Conservation (phyloP, 2,113 vertebrate genomes). For the Poeciliopsis turrubarensis region DNA sequence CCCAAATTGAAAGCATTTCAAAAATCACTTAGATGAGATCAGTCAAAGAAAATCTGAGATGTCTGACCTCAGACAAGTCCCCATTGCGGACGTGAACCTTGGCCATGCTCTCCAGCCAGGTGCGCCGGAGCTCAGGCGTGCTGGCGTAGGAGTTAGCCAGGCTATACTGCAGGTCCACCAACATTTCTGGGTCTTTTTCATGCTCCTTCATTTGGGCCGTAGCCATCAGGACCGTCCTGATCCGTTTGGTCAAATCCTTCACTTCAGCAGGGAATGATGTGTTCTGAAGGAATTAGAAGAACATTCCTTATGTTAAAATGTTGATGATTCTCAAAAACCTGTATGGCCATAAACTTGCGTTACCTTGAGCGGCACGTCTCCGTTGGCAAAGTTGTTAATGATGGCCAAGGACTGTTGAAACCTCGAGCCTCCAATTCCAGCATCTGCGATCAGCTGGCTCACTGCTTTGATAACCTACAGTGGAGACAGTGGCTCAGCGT, state of each 20-base stretch:
- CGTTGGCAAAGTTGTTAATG: slow-evolving; percentile 98
- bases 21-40: not conserved
- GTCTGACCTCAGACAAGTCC: slow-evolving; percentile 93
- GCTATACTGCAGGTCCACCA: slow-evolving; percentile 98
- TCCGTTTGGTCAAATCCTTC: slow-evolving; percentile 96
- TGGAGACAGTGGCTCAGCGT: not conserved
- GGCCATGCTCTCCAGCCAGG: slow-evolving; percentile 99
- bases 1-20: not conserved
- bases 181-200: slow-evolving; percentile 97
- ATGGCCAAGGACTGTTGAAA: slow-evolving; percentile 98
- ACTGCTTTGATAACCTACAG: slow-evolving; percentile 96
- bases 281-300: slow-evolving; percentile 78
- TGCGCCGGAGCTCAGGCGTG: slow-evolving; percentile 94
- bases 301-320: not conserved
- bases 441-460: slow-evolving; percentile 96
- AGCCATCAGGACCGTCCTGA: slow-evolving; percentile 96
- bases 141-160: slow-evolving; percentile 97
- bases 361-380: slow-evolving; percentile 95
- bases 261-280: slow-evolving; percentile 94
- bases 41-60: not conserved
- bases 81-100: slow-evolving; percentile 96
- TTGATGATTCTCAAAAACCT: not conserved
- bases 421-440: slow-evolving; percentile 94
- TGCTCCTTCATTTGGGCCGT: slow-evolving; percentile 99
- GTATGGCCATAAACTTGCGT: not conserved